These are phyloP conservation scores for Morone saxatilis DNA, from an alignment of 2,113 vertebrate species.

Conservation along the genomic window DNA sequence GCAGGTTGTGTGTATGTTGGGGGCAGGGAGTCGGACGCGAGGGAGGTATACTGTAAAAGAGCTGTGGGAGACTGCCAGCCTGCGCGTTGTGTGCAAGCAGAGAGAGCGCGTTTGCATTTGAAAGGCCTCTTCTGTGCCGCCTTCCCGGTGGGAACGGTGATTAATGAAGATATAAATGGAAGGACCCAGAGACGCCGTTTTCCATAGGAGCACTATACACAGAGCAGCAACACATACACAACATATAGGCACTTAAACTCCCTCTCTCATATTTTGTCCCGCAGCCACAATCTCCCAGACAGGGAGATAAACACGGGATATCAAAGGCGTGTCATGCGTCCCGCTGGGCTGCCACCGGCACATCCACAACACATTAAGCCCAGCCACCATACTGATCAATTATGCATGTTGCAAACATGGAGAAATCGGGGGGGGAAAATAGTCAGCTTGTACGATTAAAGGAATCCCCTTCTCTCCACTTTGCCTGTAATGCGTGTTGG, in stretches of 20 bases:
- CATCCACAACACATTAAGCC: slow-evolving; percentile 63
- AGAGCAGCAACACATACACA: slow-evolving; percentile 35
- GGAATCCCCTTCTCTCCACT: slow-evolving; percentile 63
- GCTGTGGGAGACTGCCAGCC: slow-evolving; percentile 45
- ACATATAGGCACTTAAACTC: slow-evolving; percentile 39
- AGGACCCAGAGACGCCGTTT: slow-evolving; percentile 54
- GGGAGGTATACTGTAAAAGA: slow-evolving; percentile 69
- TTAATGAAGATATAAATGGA: slow-evolving; percentile 78
- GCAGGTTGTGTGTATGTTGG: slow-evolving; percentile 51
- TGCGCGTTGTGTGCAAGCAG: slow-evolving; percentile 47
- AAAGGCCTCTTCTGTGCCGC: slow-evolving; percentile 66
- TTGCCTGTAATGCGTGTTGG: slow-evolving; percentile 38
- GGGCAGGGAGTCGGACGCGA: slow-evolving; percentile 36
- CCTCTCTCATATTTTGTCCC: slow-evolving; percentile 45
- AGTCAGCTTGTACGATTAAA: slow-evolving; percentile 38
- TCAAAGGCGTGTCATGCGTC: slow-evolving; percentile 71
- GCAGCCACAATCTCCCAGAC: slow-evolving; percentile 59
- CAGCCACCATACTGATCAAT: slow-evolving; percentile 65
- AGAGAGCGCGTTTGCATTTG: slow-evolving; percentile 72
- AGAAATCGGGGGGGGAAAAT: slow-evolving; percentile 39
- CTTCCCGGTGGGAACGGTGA: slow-evolving; percentile 69
- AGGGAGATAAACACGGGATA: slow-evolving; percentile 67
- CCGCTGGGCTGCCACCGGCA: slow-evolving; percentile 59
- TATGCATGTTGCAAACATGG: slow-evolving; percentile 65
- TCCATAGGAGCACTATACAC: slow-evolving; percentile 61